Evolutionary conservation across 2,888 invertebrate species (phyloP).

Genomic region (Andrena chrysosceles): DNA sequence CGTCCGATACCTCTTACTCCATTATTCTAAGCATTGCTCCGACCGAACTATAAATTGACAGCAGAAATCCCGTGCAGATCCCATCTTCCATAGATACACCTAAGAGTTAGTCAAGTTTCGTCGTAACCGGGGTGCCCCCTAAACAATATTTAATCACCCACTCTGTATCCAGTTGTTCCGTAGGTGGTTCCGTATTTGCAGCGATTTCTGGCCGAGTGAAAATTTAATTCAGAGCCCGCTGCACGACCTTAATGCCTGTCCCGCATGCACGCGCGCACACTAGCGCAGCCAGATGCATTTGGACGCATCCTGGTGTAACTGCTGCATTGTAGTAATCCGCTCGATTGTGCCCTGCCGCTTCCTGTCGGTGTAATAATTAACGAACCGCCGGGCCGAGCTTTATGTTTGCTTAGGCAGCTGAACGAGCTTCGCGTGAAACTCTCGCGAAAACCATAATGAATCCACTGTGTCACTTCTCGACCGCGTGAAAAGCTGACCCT

Average conservation of each 20-base stretch:
- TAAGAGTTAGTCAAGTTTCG: too few relatives aligned
- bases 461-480: conserved; percentile 42
- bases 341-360: conserved; percentile 68
- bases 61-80: not conserved
- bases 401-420: conserved; percentile 77
- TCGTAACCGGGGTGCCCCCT: too few relatives aligned
- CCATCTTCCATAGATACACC: not conserved
- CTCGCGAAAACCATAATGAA: conserved; percentile 47
- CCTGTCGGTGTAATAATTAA: conserved; percentile 68
- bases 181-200: not conserved
- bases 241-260: conserved; percentile 42
- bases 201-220: conserved; percentile 6
- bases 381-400: conserved; percentile 70
- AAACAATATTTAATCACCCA: not conserved
- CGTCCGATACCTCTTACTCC: not conserved
- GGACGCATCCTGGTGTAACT: conserved; percentile 68
- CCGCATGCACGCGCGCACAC: not conserved
- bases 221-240: conserved; percentile 27
- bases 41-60: not conserved
- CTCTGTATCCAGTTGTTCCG: not conserved
- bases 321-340: conserved; percentile 69
- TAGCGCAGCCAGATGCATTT: conserved; percentile 51
- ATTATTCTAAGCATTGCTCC: not conserved
- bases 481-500: conserved; percentile 37
- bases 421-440: conserved; percentile 64